phyloP scores from a whole-genome alignment of 35 echinoderm and acorn worm species.

The Apostichopus japonicus region DNA sequence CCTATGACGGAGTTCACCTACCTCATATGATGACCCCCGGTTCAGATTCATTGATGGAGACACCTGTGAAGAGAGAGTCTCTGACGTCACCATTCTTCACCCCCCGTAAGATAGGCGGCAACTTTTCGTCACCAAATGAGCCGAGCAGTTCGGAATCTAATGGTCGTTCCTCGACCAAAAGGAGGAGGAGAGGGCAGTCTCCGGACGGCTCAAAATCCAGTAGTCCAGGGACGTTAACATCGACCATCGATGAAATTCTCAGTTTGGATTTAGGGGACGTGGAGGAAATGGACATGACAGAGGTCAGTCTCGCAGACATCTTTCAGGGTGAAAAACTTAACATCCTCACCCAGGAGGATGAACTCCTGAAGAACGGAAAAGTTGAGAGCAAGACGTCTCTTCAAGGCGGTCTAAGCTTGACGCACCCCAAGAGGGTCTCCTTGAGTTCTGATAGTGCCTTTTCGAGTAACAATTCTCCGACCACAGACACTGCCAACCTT shows the following conservation, averaged over 20 bases:
- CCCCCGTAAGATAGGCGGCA: neutral
- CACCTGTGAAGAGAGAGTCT: neutral
- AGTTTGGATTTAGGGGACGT: conserved; percentile 59
- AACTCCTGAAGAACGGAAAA: neutral
- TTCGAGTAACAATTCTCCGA: conserved; percentile 68
- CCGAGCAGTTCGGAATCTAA: neutral
- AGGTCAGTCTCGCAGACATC: conserved; percentile 61
- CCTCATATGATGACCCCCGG: conserved; percentile 28
- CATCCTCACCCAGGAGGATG: conserved; percentile 41
- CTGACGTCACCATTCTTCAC: neutral
- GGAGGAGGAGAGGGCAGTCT: neutral
- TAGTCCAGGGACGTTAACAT: conserved; percentile 47
- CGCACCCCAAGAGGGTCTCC: conserved; percentile 33
- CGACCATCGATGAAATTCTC: conserved; percentile 59
- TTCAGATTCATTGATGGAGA: neutral
- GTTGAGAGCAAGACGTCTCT: neutral
- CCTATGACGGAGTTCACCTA: conserved; percentile 84
- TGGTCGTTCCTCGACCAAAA: neutral
- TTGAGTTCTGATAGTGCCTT: conserved; percentile 74
- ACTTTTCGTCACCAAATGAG: neutral
- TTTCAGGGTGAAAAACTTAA: conserved; percentile 70
- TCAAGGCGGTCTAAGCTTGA: conserved; percentile 5
- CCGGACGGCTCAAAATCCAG: conserved; percentile 10
- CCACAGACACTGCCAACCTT: neutral
- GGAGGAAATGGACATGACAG: neutral